Evolutionary conservation across 1,140 invertebrate species (phyloP).

Genomic region (Caenorhabditis briggsae): DNA sequence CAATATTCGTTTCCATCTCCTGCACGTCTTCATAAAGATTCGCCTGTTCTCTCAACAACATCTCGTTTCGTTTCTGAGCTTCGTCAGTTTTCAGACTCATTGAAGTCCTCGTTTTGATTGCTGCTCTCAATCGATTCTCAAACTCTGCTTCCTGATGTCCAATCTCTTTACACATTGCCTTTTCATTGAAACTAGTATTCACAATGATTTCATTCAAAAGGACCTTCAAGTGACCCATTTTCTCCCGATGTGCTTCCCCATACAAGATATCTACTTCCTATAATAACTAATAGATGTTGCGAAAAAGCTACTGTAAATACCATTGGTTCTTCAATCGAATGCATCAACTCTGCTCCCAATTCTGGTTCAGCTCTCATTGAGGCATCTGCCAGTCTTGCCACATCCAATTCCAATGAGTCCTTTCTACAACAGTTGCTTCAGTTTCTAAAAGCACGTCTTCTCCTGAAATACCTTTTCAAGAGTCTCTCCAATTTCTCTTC

Average conservation of each 20-base stretch:
- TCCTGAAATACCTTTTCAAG: conserved; percentile 12
- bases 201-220: conserved; percentile 45
- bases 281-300: background rate
- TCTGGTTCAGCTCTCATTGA: conserved; percentile 37
- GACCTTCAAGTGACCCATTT: conserved; percentile 28
- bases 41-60: conserved; percentile 2
- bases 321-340: conserved; percentile 34
- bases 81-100: conserved; percentile 8
- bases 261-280: conserved; percentile 43
- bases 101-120: background rate
- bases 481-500: conserved; percentile 45
- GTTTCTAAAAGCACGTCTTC: too few species aligned
- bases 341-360: conserved; percentile 9
- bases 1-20: conserved; percentile 34
- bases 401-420: conserved; percentile 31
- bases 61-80: conserved; percentile 15
- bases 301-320: background rate
- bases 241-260: conserved; percentile 12
- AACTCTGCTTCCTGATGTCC: conserved; percentile 48
- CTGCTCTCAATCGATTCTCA: conserved; percentile 36
- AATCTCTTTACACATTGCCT: conserved; percentile 50
- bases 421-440: too few species aligned
- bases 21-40: conserved; percentile 33
- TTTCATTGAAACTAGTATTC: conserved; percentile 32
- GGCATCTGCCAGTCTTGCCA: conserved; percentile 6